Base-by-base conservation (phyloP, 2,113 vertebrate genomes). In the Mormyrus iriodes region DNA sequence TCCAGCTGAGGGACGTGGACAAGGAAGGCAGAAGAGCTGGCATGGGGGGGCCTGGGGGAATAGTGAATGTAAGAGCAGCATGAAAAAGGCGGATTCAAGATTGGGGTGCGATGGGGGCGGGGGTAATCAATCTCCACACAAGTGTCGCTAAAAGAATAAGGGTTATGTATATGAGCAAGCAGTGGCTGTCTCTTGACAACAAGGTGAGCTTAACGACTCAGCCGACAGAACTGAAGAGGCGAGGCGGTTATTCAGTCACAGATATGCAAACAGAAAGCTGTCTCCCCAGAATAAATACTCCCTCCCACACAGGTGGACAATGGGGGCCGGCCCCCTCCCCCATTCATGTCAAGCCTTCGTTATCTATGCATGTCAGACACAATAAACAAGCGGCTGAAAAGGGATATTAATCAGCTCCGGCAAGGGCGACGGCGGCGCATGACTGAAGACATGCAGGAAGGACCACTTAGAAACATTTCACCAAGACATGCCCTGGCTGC, bases 21-120 rank as follows among this genome's bases (percentile, higher is more conserved):
- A 53, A 53, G 27, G 17, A 35, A 53, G 86, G 88, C 91, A 90
- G 90, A 91, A 92, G 89, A 90, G 92, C 89, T 90, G 79, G 90
- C 82, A 82, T 92, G 31, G 7, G 69, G 31, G 5, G 27, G 27
- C 2, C n/a, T 35, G 39, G 15, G 13, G 31, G 39, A 76, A 76
- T n/a, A 76, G 31, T 76, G 35, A 69, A 3, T 69, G 24, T 31
- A 69, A 35, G 65, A 31, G n/a, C 42, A 5, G 1, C 82, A 44
- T 21, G 46, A 84, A 84, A 84, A 49, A n/a, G 21, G 24, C 42
- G n/a, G 17, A 48, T 6, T 39, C 42, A 3, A n/a, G 39, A 21
- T n/a, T 21, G 46, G 82, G 44, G 79, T 9, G 44, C 13, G 15
- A 17, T 4, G 4, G 79, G 79, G 79, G n/a, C n/a, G 39, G 79